phyloP scores from a whole-genome alignment of 92 coral and sea anemone genomes.

The Parazoanthus atlanticus region DNA sequence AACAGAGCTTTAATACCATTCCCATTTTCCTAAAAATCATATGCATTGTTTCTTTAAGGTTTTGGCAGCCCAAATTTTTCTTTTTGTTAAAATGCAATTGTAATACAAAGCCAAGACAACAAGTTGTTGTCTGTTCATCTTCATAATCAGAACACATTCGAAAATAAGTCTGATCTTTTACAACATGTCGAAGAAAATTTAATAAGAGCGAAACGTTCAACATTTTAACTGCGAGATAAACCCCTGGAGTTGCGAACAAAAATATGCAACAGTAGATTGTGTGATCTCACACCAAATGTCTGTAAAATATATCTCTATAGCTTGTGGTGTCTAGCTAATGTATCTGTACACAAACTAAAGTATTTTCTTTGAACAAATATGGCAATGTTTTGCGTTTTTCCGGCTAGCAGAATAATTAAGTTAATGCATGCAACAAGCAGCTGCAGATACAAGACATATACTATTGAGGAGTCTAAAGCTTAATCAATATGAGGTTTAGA shows the following conservation, averaged over 20 bases:
- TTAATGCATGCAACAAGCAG: background rate
- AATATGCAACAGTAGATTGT: background rate
- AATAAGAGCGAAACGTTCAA: background rate
- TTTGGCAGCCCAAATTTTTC: background rate
- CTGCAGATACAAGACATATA: background rate
- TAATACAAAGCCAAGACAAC: background rate
- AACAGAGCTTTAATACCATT: background rate
- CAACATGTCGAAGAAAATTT: too few relatives aligned
- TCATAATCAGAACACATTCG: background rate
- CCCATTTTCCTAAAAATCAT: background rate
- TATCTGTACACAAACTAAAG: background rate
- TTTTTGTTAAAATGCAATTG: background rate
- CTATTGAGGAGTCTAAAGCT: too few relatives aligned
- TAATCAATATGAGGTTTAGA: background rate
- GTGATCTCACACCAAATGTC: background rate
- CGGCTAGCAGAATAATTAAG: background rate
- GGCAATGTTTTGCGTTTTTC: conserved; percentile 13
- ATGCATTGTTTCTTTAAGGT: background rate
- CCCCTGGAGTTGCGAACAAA: background rate
- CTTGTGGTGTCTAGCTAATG: conserved; percentile 24
- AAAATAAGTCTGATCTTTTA: background rate
- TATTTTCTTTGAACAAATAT: conserved; percentile 2
- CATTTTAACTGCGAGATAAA: background rate
- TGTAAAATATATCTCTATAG: background rate
- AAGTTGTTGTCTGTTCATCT: background rate